Conservation (phyloP, 2,888 invertebrate genomes). For the Meta bourneti region DNA sequence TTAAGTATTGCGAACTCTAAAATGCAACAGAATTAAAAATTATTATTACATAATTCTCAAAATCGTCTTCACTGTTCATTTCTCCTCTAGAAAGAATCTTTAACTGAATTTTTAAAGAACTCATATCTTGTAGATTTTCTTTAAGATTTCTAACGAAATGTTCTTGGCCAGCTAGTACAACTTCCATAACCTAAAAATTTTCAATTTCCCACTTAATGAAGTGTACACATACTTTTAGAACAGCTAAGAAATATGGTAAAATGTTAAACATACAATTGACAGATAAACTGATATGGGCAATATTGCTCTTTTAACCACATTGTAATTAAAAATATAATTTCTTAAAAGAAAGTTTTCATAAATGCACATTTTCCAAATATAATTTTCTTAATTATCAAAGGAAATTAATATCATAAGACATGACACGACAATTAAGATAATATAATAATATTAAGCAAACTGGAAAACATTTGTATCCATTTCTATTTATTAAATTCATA, state of each 20-base stretch:
- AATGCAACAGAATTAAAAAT: background rate
- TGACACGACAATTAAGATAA: too few species aligned
- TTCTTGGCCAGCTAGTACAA: background rate
- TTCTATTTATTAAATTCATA: too few species aligned
- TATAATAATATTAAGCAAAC: too few species aligned
- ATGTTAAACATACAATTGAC: too few species aligned
- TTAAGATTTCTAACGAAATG: conserved; percentile 10
- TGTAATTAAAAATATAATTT: background rate
- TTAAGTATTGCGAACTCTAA: too few species aligned
- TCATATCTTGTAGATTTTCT: conserved; percentile 16
- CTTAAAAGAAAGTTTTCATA: background rate
- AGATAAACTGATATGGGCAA: background rate
- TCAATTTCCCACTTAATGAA: background rate
- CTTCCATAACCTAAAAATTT: conserved; percentile 20
- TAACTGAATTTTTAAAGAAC: conserved; percentile 41
- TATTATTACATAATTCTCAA: conserved; percentile 1
- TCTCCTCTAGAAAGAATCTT: conserved; percentile 7
- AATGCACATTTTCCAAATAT: background rate
- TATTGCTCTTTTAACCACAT: background rate
- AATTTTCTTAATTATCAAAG: background rate
- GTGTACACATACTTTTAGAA: too few species aligned
- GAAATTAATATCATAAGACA: too few species aligned
- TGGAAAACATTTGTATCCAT: too few species aligned
- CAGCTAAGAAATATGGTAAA: too few species aligned
- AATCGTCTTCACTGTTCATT: background rate